Evolutionary conservation across 2,888 invertebrate species (phyloP).

Genomic region (Diloba caeruleocephala): DNA sequence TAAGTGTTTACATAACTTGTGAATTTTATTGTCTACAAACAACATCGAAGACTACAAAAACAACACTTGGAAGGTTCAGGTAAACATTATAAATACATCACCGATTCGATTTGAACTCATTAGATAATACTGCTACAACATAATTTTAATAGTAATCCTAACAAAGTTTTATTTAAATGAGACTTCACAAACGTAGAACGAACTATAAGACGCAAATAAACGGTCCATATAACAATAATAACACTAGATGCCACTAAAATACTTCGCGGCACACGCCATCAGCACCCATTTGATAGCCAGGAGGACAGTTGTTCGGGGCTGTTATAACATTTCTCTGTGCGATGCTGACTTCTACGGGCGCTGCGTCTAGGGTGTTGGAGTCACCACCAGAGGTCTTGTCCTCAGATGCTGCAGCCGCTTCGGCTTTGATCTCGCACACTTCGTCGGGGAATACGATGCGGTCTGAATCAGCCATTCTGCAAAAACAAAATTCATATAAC

Average conservation of each 20-base stretch:
- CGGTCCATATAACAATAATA: conserved; percentile 7
- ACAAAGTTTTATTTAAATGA: conserved; percentile 4
- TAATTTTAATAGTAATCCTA: conserved; percentile 11
- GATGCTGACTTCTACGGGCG: conserved; percentile 40
- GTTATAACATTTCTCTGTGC: conserved; percentile 71
- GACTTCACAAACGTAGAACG: conserved; percentile 3
- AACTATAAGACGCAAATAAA: conserved; percentile 12
- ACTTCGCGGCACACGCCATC: conserved; percentile 72
- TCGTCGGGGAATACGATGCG: conserved; percentile 78
- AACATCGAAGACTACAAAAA: conserved; percentile 1
- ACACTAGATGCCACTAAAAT: conserved; percentile 44
- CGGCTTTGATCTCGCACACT: conserved; percentile 66
- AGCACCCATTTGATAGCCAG: conserved; percentile 62
- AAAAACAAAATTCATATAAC: conserved; percentile 11
- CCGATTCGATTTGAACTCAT: conserved; percentile 40
- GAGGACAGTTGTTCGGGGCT: conserved; percentile 67
- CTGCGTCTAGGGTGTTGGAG: conserved; percentile 64
- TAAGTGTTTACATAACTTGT: not conserved
- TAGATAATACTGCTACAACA: conserved; percentile 58
- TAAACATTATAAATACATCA: conserved; percentile 25
- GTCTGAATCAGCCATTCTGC: conserved; percentile 75
- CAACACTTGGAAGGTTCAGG: conserved; percentile 26
- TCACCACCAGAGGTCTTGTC: conserved; percentile 62
- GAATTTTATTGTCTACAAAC: conserved; percentile 20
- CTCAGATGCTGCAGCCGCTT: conserved; percentile 34